Percentiles rank a stretch among this genome's conserved stretches.
phyloP scores from a whole-genome alignment of 2,888 invertebrate species.

The Tuta absoluta region DNA sequence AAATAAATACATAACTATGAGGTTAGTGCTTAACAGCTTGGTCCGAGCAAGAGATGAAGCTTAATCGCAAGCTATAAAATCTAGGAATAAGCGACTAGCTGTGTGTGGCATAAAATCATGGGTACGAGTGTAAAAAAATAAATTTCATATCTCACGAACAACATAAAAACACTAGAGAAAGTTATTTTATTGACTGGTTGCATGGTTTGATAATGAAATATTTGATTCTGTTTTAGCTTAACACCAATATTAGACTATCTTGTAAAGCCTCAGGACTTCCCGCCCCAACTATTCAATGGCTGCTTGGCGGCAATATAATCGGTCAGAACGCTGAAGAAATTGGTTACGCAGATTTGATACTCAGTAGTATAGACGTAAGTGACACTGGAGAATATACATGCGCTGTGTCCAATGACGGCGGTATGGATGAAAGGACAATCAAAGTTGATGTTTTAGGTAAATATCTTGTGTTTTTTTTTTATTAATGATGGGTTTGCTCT shows the following conservation, averaged over 20 bases:
- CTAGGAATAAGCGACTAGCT: too few relatives aligned
- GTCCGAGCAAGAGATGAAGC: too few relatives aligned
- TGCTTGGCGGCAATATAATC: constrained; percentile 65
- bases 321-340: constrained; percentile 43
- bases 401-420: constrained; percentile 79
- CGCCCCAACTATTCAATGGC: constrained; percentile 81
- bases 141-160: too few relatives aligned
- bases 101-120: too few relatives aligned
- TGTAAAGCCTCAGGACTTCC: constrained; percentile 83
- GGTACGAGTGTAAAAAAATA: too few relatives aligned
- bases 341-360: constrained; percentile 57
- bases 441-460: constrained; percentile 68
- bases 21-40: too few relatives aligned
- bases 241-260: constrained; percentile 55
- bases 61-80: too few relatives aligned
- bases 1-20: too few relatives aligned
- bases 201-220: too few relatives aligned
- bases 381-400: constrained; percentile 80
- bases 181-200: too few relatives aligned
- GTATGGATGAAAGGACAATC: constrained; percentile 60
- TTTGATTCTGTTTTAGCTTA: constrained; percentile 52
- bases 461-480: constrained; percentile 29
- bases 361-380: constrained; percentile 47
- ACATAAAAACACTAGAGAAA: too few relatives aligned
- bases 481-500: too few relatives aligned